Evolutionary conservation across 1,140 invertebrate genomes (phyloP).

Genomic region (Drosophila nebulosa): DNA sequence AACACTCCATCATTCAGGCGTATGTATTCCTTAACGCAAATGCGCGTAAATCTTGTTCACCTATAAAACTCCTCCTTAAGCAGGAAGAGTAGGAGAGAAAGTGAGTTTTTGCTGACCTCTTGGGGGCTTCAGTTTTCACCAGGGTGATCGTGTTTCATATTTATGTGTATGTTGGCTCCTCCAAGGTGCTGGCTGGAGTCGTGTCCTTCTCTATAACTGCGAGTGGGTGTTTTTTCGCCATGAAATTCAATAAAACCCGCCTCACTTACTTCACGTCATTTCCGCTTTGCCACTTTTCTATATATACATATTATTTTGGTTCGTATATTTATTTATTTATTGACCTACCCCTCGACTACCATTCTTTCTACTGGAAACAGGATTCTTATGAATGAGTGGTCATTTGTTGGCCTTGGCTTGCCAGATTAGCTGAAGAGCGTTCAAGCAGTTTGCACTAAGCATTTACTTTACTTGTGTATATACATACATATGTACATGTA

Average conservation of each 20-base stretch:
- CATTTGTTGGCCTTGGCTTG: slow-evolving; percentile 30
- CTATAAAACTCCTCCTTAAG: background rate
- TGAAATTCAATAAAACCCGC: slow-evolving; percentile 63
- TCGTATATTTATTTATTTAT: slow-evolving; percentile 43
- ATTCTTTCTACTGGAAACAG: background rate
- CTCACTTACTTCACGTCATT: slow-evolving; percentile 45
- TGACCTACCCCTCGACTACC: slow-evolving; percentile 2
- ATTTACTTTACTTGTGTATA: slow-evolving; percentile 2
- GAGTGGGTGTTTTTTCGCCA: background rate
- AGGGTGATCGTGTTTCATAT: slow-evolving; percentile 61
- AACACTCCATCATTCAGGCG: slow-evolving; percentile 71
- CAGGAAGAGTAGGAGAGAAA: background rate
- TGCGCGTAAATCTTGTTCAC: slow-evolving; percentile 69
- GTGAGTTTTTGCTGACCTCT: slow-evolving; percentile 20
- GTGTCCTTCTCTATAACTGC: background rate
- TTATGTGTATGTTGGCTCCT: slow-evolving; percentile 39
- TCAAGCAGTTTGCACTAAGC: background rate
- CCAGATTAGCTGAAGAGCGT: slow-evolving; percentile 5
- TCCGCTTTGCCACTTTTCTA: slow-evolving; percentile 49
- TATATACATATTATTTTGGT: slow-evolving; percentile 29
- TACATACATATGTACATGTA: background rate
- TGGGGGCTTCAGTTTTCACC: background rate
- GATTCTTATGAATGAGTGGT: slow-evolving; percentile 21
- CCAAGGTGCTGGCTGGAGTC: background rate
- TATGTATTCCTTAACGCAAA: slow-evolving; percentile 73